A percentile compares a stretch with the other conserved stretches of the same genome.
Conservation (phyloP, 2,888 invertebrate species). For the Nomada ruficornis region DNA sequence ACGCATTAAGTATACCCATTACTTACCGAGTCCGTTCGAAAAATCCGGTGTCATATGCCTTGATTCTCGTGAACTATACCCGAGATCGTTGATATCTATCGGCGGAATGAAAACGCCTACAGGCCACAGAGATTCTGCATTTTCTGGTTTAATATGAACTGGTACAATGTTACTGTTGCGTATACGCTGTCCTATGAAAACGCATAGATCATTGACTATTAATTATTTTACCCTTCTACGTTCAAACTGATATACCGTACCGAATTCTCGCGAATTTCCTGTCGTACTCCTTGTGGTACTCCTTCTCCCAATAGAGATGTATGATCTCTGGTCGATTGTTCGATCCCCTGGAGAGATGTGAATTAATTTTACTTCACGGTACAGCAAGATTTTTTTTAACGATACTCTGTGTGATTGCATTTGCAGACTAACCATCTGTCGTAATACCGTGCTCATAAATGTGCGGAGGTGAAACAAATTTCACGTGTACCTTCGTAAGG, state of each 20-base stretch:
- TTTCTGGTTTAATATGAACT: conserved; percentile 50
- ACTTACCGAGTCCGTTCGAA: conserved; percentile 83
- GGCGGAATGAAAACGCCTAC: conserved; percentile 86
- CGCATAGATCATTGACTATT: background rate
- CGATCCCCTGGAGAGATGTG: conserved; percentile 71
- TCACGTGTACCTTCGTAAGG: conserved; percentile 79
- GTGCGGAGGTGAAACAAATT: conserved; percentile 80
- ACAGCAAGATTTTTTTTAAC: conserved; percentile 1
- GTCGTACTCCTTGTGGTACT: conserved; percentile 56
- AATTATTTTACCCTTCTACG: background rate
- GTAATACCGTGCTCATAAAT: conserved; percentile 79
- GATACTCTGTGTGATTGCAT: conserved; percentile 24
- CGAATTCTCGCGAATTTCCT: conserved; percentile 60
- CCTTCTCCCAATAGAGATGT: conserved; percentile 77
- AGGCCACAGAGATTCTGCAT: conserved; percentile 86
- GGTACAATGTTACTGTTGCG: background rate
- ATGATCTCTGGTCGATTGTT: conserved; percentile 78
- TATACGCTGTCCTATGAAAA: conserved; percentile 49
- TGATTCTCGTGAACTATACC: conserved; percentile 81
- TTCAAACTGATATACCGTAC: conserved; percentile 49
- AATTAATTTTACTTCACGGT: conserved; percentile 22
- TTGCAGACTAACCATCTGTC: conserved; percentile 75
- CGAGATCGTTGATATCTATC: conserved; percentile 81
- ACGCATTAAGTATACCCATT: background rate
- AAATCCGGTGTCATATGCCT: conserved; percentile 83